Conservation (phyloP, 1,140 invertebrate species). For the Drosophila grimshawi region DNA sequence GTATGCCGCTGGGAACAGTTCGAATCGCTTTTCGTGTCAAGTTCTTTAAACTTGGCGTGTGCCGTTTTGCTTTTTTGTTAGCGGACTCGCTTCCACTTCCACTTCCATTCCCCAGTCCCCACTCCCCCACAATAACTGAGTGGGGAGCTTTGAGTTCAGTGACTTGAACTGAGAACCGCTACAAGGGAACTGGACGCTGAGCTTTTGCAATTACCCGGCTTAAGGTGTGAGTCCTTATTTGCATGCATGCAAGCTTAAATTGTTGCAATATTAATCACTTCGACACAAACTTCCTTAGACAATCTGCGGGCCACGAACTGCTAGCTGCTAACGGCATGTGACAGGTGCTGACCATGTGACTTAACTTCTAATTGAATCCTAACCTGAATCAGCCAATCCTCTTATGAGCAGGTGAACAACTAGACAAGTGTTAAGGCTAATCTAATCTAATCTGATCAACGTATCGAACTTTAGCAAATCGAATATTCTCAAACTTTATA, state of each 20-base stretch:
- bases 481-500: too few species aligned
- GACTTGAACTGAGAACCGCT: neutral
- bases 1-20: slow-evolving; percentile 23
- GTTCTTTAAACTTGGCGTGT: slow-evolving; percentile 26
- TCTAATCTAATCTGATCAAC: too few species aligned
- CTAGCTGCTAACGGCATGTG: too few species aligned
- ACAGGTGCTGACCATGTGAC: too few species aligned
- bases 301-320: too few species aligned
- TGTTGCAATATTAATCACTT: neutral
- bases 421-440: too few species aligned
- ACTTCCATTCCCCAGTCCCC: neutral
- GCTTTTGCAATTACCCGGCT: neutral
- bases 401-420: too few species aligned
- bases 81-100: neutral
- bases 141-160: neutral
- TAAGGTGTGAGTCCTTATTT: neutral
- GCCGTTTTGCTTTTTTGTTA: neutral
- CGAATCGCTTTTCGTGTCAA: neutral
- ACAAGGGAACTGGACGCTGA: neutral
- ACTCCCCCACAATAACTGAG: neutral
- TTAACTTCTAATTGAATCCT: too few species aligned
- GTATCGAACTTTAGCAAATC: too few species aligned
- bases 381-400: too few species aligned
- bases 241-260: neutral
- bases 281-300: neutral